Percentiles rank a stretch among this genome's conserved stretches.
phyloP scores from a whole-genome alignment of 2,113 vertebrate species.

The Catharus fuscescens region DNA sequence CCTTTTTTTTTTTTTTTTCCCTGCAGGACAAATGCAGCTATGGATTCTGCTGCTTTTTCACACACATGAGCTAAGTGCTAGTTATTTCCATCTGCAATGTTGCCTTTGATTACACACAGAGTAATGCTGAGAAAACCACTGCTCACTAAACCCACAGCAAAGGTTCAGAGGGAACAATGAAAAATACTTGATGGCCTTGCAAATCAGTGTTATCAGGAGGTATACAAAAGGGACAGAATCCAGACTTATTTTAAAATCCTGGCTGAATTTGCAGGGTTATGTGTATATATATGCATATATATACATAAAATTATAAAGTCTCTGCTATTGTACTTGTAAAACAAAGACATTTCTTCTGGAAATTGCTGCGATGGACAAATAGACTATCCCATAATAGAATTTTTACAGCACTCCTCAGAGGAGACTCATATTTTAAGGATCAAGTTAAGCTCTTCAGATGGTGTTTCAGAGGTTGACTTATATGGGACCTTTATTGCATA shows the following conservation, averaged over 20 bases:
- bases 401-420: background rate
- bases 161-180: background rate
- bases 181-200: background rate
- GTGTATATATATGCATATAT: background rate
- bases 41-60: slow-evolving; percentile 14
- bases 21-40: background rate
- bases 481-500: background rate
- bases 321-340: background rate
- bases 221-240: background rate
- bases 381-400: background rate
- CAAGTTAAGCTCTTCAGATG: background rate
- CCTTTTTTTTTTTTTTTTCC: background rate
- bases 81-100: slow-evolving; percentile 18
- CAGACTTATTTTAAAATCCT: background rate
- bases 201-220: background rate
- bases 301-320: background rate
- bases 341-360: background rate
- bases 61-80: slow-evolving; percentile 7
- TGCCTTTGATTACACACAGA: background rate
- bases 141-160: background rate
- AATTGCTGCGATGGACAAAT: background rate
- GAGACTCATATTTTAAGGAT: background rate
- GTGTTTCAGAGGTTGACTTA: background rate
- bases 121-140: background rate
- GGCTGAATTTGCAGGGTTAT: background rate